These are phyloP conservation scores for Ephydatia muelleri DNA, from an alignment of 37 sponge, comb jelly and placozoan genomes.

Conservation along the genomic window DNA sequence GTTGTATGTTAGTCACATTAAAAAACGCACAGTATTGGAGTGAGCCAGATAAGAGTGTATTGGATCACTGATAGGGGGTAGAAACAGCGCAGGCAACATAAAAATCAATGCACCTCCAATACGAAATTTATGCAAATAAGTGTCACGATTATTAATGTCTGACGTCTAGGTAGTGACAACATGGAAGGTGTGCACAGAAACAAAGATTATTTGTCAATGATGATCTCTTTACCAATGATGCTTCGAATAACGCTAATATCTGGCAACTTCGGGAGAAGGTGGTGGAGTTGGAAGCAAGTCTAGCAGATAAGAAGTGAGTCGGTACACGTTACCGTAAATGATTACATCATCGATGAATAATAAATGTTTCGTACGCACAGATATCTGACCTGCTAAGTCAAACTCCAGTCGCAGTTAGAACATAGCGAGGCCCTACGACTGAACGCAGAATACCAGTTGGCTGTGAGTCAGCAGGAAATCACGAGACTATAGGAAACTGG, in stretches of 20 bases:
- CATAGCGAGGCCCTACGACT: conserved; percentile 19
- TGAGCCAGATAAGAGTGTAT: no score
- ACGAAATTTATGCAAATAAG: no score
- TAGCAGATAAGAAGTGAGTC: conserved; percentile 42
- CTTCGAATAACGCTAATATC: not conserved
- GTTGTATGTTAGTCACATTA: no score
- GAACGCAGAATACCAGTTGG: conserved; percentile 4
- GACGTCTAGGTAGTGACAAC: no score
- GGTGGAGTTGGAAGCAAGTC: conserved; percentile 20
- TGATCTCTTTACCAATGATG: not conserved
- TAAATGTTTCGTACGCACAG: not conserved
- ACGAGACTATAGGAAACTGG: not conserved
- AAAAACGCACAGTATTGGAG: no score
- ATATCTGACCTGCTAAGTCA: conserved; percentile 10
- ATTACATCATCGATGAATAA: not conserved
- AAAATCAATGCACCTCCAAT: no score
- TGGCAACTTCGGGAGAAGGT: conserved; percentile 6
- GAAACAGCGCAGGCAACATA: no score
- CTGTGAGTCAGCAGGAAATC: not conserved
- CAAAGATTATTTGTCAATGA: not conserved
- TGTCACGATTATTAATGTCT: no score
- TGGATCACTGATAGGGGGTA: no score
- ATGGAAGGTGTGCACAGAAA: not conserved
- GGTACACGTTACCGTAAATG: not conserved
- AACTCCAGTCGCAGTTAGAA: conserved; percentile 21